phyloP scores from a whole-genome alignment of 2,888 invertebrate genomes.

The Eupithecia abbreviata region DNA sequence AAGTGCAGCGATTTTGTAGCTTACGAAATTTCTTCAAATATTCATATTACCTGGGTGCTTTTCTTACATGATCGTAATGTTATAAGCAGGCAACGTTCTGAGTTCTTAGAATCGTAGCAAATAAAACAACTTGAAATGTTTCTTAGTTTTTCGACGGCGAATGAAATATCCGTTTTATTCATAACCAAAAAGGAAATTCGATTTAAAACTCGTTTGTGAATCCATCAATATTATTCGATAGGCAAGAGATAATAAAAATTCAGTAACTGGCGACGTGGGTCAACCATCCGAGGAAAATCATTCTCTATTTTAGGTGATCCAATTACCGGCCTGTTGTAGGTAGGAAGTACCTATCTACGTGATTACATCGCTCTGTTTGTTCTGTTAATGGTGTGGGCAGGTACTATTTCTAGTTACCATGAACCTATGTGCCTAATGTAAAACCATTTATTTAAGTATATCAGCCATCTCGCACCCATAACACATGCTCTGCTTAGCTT shows the following conservation, averaged over 20 bases:
- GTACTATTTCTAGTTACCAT: slow-evolving; percentile 20
- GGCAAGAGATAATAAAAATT: slow-evolving; percentile 50
- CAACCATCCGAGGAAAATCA: slow-evolving; percentile 45
- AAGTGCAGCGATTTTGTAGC: slow-evolving; percentile 8
- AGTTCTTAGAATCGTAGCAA: neutral
- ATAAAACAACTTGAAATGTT: neutral
- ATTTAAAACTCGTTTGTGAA: slow-evolving; percentile 53
- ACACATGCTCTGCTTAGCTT: no score
- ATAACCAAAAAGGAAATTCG: slow-evolving; percentile 47
- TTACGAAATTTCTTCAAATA: slow-evolving; percentile 2
- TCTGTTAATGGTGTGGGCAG: slow-evolving; percentile 37
- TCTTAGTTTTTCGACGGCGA: slow-evolving; percentile 23
- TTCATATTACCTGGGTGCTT: neutral
- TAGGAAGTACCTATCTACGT: slow-evolving; percentile 35
- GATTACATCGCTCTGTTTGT: slow-evolving; percentile 51
- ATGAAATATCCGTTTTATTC: slow-evolving; percentile 37
- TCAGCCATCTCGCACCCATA: no score
- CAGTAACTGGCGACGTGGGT: slow-evolving; percentile 45
- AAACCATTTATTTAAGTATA: neutral
- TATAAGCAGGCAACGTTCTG: neutral
- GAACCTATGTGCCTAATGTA: neutral
- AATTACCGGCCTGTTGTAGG: slow-evolving; percentile 52
- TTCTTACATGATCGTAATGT: neutral
- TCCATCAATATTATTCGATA: slow-evolving; percentile 56
- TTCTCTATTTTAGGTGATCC: slow-evolving; percentile 48